A percentile compares a stretch with the other conserved stretches of the same genome.
These are phyloP conservation scores for Danionella dracula DNA, from an alignment of 2,797 vertebrate species.

Conservation along the genomic window DNA sequence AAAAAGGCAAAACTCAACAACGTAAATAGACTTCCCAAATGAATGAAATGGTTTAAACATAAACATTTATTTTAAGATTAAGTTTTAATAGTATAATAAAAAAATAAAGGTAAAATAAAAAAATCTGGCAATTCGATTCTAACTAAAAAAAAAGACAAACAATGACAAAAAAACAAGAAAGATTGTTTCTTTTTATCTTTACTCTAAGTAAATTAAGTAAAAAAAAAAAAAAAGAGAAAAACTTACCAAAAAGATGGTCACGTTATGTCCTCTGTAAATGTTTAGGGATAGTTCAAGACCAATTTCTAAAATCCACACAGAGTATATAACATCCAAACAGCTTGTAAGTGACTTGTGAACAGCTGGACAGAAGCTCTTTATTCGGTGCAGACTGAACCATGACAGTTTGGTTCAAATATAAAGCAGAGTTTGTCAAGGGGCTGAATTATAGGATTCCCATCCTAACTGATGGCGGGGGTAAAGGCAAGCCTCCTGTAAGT, in stretches of 20 bases:
- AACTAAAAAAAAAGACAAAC: too few relatives aligned
- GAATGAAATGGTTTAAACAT: too few relatives aligned
- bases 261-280: conserved; percentile 45
- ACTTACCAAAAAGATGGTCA: conserved; percentile 53
- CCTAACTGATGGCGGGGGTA: conserved; percentile 59
- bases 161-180: too few relatives aligned
- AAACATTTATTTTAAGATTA: conserved; percentile 4
- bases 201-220: too few relatives aligned
- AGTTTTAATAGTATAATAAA: too few relatives aligned
- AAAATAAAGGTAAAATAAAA: too few relatives aligned
- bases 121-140: too few relatives aligned
- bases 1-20: too few relatives aligned
- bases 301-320: conserved; percentile 23
- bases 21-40: too few relatives aligned
- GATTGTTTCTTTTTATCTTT: too few relatives aligned
- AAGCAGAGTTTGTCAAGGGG: conserved; percentile 57
- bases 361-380: conserved; percentile 66
- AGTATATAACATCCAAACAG: conserved; percentile 53
- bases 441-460: conserved; percentile 70
- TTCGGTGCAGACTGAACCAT: conserved; percentile 56
- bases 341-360: conserved; percentile 27
- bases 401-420: conserved; percentile 69
- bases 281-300: too few relatives aligned
- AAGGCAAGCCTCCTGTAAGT: conserved; percentile 7
- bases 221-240: neutral